Evolutionary conservation across 2,113 vertebrate genomes (phyloP), one percentile per base, ranked within the genome.

Genomic region (Misgurnus mizolepis): DNA sequence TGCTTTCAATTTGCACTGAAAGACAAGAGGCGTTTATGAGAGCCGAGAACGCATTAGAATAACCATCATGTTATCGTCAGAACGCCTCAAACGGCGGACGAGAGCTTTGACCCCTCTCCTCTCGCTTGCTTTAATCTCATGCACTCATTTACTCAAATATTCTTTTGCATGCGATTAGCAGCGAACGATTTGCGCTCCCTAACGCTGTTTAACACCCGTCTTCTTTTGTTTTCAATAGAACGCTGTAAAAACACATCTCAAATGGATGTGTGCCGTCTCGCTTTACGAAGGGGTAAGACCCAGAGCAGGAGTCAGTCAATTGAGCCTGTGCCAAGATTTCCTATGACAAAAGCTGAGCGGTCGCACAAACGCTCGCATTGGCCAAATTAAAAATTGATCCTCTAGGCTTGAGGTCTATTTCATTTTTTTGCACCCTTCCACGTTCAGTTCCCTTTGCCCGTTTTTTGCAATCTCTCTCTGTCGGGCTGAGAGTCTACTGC

Each of bases 311-410:
- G 80, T 53, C 68, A 6, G 43, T 78, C 75, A 76, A 81, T 39
- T 53, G 61, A 53, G 62, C 17, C 47, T 65, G 15, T 5, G 6
- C 27, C 62, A 77, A 77, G 12, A 66, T 77, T 22, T 66, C 62
- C 27, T 55, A 12, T 14, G 60, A 76, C 74, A 76, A 66, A 66
- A 55, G 74, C 61, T 0, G 72, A 76, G 49, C 3, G 15, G 74
- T 47, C 2, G 34, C 73, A 67, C 69, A 39, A 39, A 18, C 5
- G 14, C 65, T n/a, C 61, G 43, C 82, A 82, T 82, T 67, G 77
- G 69, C 66, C 86, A 85, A 87, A 87, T 87, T 85, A 87, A 87
- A 87, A 85, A 87, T 87, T 84, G 86, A 87, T 85, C 84, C 70
- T 40, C 78, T 85, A 61, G 80, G 84, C 82, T 80, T 74, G 70